These are phyloP conservation scores for Globodera rostochiensis DNA, from an alignment of 1,140 invertebrate species.

Conservation along the genomic window DNA sequence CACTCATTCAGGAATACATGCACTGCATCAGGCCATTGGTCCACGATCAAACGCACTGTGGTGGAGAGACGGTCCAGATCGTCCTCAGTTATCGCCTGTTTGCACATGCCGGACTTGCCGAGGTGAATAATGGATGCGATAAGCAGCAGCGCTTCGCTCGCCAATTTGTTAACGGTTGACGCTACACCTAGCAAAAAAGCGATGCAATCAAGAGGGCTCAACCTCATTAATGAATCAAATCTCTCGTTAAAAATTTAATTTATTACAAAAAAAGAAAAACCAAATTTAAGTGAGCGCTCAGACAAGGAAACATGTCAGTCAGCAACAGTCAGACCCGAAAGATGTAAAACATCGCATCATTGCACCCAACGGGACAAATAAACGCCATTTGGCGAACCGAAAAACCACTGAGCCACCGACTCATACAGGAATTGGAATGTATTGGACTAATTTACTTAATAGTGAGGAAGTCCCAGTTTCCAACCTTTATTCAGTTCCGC, in stretches of 20 bases:
- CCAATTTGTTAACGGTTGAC: slow-evolving; percentile 68
- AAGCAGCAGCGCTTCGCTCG: slow-evolving; percentile 83
- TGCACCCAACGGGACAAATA: background rate
- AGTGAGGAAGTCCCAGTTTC: slow-evolving; percentile 38
- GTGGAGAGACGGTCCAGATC: slow-evolving; percentile 75
- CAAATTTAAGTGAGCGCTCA: background rate
- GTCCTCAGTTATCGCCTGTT: slow-evolving; percentile 84
- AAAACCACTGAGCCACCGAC: background rate
- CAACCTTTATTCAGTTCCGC: slow-evolving; percentile 66
- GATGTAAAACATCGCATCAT: background rate
- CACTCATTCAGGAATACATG: slow-evolving; percentile 80
- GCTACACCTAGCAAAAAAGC: slow-evolving; percentile 33
- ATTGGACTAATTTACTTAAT: too few relatives aligned
- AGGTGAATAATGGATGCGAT: slow-evolving; percentile 84
- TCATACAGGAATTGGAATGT: too few relatives aligned
- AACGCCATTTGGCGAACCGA: background rate
- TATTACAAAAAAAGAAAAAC: background rate
- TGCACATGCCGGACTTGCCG: slow-evolving; percentile 75
- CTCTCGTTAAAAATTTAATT: too few relatives aligned
- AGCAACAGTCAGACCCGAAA: background rate
- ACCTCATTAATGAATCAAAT: background rate
- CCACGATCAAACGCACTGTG: slow-evolving; percentile 72
- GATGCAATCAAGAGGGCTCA: background rate
- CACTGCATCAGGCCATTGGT: slow-evolving; percentile 74
- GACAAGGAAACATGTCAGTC: slow-evolving; percentile 1